Conservation (phyloP, 1,140 invertebrate genomes). For the Anadara kagoshimensis region DNA sequence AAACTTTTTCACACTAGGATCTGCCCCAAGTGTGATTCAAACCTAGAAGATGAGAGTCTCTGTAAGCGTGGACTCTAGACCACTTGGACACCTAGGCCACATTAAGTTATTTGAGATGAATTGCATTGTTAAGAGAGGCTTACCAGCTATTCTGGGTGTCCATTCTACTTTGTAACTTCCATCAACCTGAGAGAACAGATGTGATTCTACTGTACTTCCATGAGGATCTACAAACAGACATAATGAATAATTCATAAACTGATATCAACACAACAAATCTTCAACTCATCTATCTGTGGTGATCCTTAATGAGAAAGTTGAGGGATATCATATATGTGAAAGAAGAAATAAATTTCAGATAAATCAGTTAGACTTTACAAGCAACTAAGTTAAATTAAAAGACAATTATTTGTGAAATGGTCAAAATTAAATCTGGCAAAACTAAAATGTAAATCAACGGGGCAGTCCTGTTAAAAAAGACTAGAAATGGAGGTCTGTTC, state of each 20-base stretch:
- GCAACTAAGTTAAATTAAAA: too few relatives aligned
- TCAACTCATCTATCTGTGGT: neutral
- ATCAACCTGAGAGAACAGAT: slow-evolving; percentile 59
- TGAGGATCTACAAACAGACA: slow-evolving; percentile 80
- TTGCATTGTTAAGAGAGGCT: neutral
- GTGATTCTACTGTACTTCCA: slow-evolving; percentile 91
- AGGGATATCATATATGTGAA: neutral
- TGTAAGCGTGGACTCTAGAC: too few relatives aligned
- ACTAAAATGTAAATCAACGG: too few relatives aligned
- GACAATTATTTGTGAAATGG: too few relatives aligned
- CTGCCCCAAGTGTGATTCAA: too few relatives aligned
- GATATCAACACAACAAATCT: neutral
- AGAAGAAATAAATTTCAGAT: neutral
- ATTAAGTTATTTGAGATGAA: too few relatives aligned
- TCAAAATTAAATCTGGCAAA: too few relatives aligned
- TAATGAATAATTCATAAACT: slow-evolving; percentile 8
- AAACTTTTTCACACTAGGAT: too few relatives aligned
- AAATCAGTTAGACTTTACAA: neutral
- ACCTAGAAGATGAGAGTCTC: too few relatives aligned
- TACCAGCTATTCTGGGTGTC: slow-evolving; percentile 67
- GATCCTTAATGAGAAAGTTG: neutral
- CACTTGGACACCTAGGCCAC: too few relatives aligned
- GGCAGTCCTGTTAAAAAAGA: too few relatives aligned
- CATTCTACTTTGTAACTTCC: slow-evolving; percentile 72
- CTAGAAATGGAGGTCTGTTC: too few relatives aligned